Base-by-base conservation (phyloP, 1,140 invertebrate genomes). In the Grapholita molesta region DNA sequence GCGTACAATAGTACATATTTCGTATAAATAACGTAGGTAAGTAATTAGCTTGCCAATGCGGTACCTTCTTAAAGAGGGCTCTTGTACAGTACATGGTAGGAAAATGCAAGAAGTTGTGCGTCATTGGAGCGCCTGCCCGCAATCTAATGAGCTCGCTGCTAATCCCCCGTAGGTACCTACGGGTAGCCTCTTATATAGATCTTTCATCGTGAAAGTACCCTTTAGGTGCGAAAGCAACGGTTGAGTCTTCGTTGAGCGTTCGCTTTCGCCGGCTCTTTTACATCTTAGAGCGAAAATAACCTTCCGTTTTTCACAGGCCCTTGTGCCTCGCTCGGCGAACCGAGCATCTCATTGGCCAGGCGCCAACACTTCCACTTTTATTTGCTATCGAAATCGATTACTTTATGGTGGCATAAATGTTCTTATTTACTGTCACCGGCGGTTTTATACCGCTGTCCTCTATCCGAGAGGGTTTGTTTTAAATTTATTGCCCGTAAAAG, bases 331-430 rank as follows among this genome's bases (percentile, higher is more conserved):
- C 70, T 65, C 64, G 64, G 66, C 68, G 75, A 83, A 70, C 67
- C 70, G 73, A 74, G 71, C 76, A 78, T 82, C 77, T 86, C 78
- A 84, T 83, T 88, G 87, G 86, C 84, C 72, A 64, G 18, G 64
- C 72, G 84, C 85, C 86, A 89, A 82, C 74, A 78, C 75, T 84
- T 75, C 73, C 64, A 84, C 80, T 85, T 86, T 84, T 80, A 84
- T 83, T 85, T 71, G 73, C 75, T 82, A 82, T 82, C 69, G 66
- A 70, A 82, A 83, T 88, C 82, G 81, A 90, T 88, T 82, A 80
- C 74, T 88, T 86, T 88, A 88, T 79, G 73, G 78, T 70, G 64
- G 66, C 72, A 77, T 88, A 84, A 90, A 85, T 72, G 83, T 75
- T 83, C 77, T 70, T 77, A 77, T 87, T 84, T 83, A 87, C 74